Evolutionary conservation across 1,140 invertebrate genomes (phyloP).

Genomic region (Telenomus remus): DNA sequence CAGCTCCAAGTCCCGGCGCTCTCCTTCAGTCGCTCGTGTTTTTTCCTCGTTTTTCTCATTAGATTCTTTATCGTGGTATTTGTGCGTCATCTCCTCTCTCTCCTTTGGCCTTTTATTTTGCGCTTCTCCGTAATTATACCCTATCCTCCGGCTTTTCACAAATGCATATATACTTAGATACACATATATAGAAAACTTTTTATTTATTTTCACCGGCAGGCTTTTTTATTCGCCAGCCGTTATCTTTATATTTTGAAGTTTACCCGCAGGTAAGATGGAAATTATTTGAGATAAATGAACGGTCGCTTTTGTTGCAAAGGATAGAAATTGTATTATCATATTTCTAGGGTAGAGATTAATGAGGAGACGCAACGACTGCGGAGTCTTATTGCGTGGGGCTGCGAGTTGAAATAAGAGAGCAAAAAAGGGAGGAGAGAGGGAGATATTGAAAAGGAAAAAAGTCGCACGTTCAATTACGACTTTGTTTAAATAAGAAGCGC

Average conservation of each 20-base stretch:
- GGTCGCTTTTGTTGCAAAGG: conserved; percentile 32
- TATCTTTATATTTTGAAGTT: conserved; percentile 28
- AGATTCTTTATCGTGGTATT: conserved; percentile 38
- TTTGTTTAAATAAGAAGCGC: conserved; percentile 31
- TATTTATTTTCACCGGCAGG: neutral
- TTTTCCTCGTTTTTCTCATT: conserved; percentile 28
- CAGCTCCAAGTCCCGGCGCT: neutral
- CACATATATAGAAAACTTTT: conserved; percentile 11
- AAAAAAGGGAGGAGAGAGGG: conserved; percentile 2
- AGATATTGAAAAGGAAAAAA: conserved; percentile 18
- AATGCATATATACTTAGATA: conserved; percentile 13
- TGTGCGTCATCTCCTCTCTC: conserved; percentile 20
- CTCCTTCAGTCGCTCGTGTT: conserved; percentile 7
- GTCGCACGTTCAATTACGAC: conserved; percentile 35
- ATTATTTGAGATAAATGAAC: conserved; percentile 51
- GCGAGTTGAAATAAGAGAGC: too few relatives aligned
- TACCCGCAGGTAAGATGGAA: conserved; percentile 29
- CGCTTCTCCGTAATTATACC: conserved; percentile 37
- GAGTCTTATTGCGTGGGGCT: neutral
- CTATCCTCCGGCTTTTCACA: conserved; percentile 2
- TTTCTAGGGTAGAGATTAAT: conserved; percentile 45
- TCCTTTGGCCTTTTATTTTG: conserved; percentile 30
- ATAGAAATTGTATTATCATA: conserved; percentile 53
- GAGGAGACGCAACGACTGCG: conserved; percentile 5
- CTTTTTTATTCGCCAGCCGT: conserved; percentile 1